These are phyloP conservation scores for Rhinoraja longicauda DNA, from an alignment of 2,797 vertebrate species.

Conservation along the genomic window DNA sequence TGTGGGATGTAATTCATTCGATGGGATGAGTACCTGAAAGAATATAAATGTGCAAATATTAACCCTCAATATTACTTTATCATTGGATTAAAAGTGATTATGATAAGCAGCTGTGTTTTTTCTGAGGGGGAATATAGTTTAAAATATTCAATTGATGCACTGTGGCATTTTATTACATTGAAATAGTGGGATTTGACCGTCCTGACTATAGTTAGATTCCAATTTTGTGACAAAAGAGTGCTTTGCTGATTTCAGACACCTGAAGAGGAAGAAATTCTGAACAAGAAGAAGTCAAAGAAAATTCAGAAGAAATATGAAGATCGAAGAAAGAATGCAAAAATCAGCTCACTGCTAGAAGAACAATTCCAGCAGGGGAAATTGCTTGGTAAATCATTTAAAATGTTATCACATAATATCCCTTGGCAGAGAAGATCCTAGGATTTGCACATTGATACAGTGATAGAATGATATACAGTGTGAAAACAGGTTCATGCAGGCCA, in stretches of 20 bases:
- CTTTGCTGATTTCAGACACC: constrained; percentile 65
- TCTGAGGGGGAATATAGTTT: too few species aligned
- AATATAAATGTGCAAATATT: not conserved
- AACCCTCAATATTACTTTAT: not conserved
- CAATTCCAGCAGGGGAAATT: constrained; percentile 96
- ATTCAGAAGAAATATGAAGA: constrained; percentile 93
- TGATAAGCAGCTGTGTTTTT: not conserved
- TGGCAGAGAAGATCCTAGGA: not conserved
- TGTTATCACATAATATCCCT: too few species aligned
- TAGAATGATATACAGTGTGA: too few species aligned
- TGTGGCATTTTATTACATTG: too few species aligned
- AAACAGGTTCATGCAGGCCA: too few species aligned
- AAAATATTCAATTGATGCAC: too few species aligned
- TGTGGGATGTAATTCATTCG: not conserved
- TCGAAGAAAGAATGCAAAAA: constrained; percentile 88
- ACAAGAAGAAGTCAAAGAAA: constrained; percentile 95
- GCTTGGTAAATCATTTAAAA: constrained; percentile 66
- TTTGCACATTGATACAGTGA: not conserved
- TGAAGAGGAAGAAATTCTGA: constrained; percentile 92
- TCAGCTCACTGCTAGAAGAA: constrained; percentile 84
- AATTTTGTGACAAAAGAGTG: not conserved
- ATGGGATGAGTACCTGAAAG: not conserved
- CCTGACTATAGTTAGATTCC: not conserved
- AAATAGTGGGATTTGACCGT: too few species aligned
- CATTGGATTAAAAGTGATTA: too few species aligned